Evolutionary conservation across 2,113 vertebrate species (phyloP), one percentile per base, ranked within the genome.

Genomic region (Beaufortia kweichowensis): DNA sequence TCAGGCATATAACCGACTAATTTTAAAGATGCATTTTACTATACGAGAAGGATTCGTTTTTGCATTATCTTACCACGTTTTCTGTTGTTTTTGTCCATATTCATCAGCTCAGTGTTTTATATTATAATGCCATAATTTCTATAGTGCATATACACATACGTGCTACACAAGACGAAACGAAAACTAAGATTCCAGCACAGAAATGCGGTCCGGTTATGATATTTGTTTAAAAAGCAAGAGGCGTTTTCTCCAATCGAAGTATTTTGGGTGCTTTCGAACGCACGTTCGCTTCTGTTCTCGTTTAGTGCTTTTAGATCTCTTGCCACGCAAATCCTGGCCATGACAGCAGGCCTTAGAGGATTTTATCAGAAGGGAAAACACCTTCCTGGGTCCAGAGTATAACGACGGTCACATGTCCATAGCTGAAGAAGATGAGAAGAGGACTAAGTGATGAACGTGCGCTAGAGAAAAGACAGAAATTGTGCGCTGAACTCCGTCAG

Each of bases 221-320:
- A 41, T 33, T 4, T 19, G 59, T 21, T 17, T 53, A 3, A 41
- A 65, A 66, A 65, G 31, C 26, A 56, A 56, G 17, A 67, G 21
- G 24, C 24, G 3, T 39, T 23, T 24, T 21, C 12, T 6, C 15
- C 33, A 41, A 3, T 48, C n/a, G 43, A 21, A 35, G 8, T 19
- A 7, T 41, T 59, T 26, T 12, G 7, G 21, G 9, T 41, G 24
- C 43, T 48, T 66, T 23, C 14, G 26, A 76, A 55, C 26, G 31
- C 29, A n/a, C 55, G 76, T 56, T 46, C 28, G 57, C 33, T 75
- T 46, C 41, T 67, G 67, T 84, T 82, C 82, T 84, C 76, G 81
- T 76, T 79, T 69, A 64, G 60, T 50, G 60, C 53, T 46, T 73
- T 66, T 59, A 75, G 59, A 56, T 50, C 9, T 79, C 33, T 83